Evolutionary conservation across 2,797 vertebrate genomes (phyloP).

Genomic region (Lagorchestes hirsutus): DNA sequence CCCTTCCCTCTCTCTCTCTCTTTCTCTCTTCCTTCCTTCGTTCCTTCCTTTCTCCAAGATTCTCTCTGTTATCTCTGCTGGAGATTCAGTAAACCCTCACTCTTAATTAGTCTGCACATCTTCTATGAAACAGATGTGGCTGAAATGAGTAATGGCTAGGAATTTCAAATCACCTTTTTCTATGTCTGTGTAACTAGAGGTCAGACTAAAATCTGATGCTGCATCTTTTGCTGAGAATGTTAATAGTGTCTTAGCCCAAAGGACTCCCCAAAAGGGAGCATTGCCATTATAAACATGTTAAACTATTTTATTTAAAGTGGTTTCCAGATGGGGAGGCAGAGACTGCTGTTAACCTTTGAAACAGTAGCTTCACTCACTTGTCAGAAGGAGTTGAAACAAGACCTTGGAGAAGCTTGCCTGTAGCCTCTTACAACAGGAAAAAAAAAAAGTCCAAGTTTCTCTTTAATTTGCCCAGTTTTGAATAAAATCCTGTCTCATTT

Average conservation of each 20-base stretch:
- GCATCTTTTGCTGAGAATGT: not conserved
- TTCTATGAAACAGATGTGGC: slow-evolving; percentile 16
- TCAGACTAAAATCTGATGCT: not conserved
- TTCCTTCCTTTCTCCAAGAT: not conserved
- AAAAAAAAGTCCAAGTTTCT: slow-evolving; percentile 29
- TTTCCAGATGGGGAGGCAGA: slow-evolving; percentile 52
- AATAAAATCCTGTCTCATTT: slow-evolving; percentile 25
- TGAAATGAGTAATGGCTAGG: not conserved
- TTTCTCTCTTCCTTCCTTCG: fast-evolving
- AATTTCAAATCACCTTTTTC: not conserved
- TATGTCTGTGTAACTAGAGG: not conserved
- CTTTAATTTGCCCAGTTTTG: slow-evolving; percentile 18
- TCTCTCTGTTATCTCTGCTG: not conserved
- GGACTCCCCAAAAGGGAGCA: slow-evolving; percentile 27
- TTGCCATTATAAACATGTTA: not conserved
- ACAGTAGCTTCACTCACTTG: not conserved
- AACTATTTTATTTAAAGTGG: slow-evolving; percentile 29
- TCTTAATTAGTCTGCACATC: not conserved
- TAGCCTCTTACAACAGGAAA: not conserved
- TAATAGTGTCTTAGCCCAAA: not conserved
- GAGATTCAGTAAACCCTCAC: not conserved
- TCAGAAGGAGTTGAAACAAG: slow-evolving; percentile 47
- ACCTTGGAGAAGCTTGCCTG: slow-evolving; percentile 34
- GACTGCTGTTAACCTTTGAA: slow-evolving; percentile 14
- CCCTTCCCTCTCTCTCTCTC: too few species aligned